Conservation (phyloP, 2,888 invertebrate species). For the Allolobophora icterica region DNA sequence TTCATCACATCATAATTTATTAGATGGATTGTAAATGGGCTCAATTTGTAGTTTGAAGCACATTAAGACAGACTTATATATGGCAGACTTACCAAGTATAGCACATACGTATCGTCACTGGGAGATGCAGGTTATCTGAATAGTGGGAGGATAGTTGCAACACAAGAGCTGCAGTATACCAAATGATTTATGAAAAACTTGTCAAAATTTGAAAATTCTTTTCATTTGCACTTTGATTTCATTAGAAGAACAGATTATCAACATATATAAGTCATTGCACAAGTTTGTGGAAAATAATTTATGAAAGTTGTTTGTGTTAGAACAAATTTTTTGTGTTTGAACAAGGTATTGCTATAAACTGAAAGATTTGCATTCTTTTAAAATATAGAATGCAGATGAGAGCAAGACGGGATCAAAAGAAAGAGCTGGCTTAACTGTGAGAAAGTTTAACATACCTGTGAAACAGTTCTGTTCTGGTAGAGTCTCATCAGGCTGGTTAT, state of each 20-base stretch:
- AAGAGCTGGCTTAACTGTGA: background rate
- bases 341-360: background rate
- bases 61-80: no score
- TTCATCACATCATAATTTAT: background rate
- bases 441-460: background rate
- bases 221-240: background rate
- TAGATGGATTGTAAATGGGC: background rate
- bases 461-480: constrained; percentile 24
- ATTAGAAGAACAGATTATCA: background rate
- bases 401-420: no score
- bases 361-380: background rate
- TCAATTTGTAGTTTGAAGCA: no score
- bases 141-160: no score
- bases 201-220: background rate
- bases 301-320: background rate
- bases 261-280: background rate
- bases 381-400: background rate
- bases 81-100: no score
- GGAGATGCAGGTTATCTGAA: no score
- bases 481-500: constrained; percentile 13
- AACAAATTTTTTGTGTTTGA: background rate
- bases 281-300: background rate
- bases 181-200: no score
- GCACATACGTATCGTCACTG: no score
- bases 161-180: no score